Evolutionary conservation across 2,797 vertebrate species (phyloP).

Genomic region (Triplophysa yarkandensis): DNA sequence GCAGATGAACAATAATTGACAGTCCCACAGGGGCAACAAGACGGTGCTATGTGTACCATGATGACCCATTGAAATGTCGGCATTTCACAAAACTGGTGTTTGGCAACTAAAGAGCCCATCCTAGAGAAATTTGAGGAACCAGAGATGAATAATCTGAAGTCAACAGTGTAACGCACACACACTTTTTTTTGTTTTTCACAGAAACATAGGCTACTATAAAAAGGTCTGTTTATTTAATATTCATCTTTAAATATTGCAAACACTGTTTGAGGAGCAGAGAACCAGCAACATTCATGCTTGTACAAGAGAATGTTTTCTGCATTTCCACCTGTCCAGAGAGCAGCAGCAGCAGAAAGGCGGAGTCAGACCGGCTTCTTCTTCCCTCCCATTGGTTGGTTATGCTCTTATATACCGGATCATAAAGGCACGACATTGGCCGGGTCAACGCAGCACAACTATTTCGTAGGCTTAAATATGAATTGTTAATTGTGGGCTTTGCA

Average conservation of each 20-base stretch:
- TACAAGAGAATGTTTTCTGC: constrained; percentile 49
- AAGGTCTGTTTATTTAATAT: constrained; percentile 86
- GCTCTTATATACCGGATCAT: constrained; percentile 60
- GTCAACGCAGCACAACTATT: constrained; percentile 44
- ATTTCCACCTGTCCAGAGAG: constrained; percentile 52
- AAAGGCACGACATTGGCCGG: constrained; percentile 53
- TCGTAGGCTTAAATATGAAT: constrained; percentile 58
- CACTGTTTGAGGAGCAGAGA: constrained; percentile 82
- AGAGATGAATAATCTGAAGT: neutral
- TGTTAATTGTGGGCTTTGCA: constrained; percentile 67
- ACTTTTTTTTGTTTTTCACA: neutral
- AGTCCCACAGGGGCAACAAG: constrained; percentile 50
- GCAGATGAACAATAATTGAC: constrained; percentile 75
- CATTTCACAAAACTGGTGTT: neutral
- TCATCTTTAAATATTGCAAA: constrained; percentile 80
- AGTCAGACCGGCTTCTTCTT: constrained; percentile 73
- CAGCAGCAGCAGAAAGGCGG: constrained; percentile 82
- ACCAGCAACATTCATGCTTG: constrained; percentile 69
- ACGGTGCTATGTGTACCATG: constrained; percentile 46
- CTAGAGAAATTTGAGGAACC: neutral
- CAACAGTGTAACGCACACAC: neutral
- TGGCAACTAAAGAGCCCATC: neutral
- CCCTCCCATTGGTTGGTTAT: constrained; percentile 60
- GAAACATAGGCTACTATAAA: constrained; percentile 66
- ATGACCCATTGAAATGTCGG: neutral